Percentiles rank a stretch among this genome's conserved stretches.
Evolutionary conservation across 1,140 invertebrate genomes (phyloP).

Genomic region (Palaemon carinicauda): DNA sequence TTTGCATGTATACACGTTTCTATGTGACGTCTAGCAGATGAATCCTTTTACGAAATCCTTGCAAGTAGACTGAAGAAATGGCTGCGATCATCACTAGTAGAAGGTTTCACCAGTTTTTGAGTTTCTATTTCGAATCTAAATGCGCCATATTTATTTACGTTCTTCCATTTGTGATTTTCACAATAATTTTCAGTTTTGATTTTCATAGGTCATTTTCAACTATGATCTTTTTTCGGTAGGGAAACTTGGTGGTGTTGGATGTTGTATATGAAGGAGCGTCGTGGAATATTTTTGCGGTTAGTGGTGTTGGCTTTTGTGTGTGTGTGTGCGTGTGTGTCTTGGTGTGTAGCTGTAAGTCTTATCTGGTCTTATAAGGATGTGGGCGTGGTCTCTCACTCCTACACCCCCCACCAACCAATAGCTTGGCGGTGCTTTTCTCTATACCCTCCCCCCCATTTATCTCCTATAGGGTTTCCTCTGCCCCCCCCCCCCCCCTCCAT

Average conservation of each 20-base stretch:
- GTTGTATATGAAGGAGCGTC: not conserved
- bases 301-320: not conserved
- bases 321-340: conserved; percentile 20
- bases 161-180: no score
- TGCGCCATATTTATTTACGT: no score
- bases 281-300: not conserved
- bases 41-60: no score
- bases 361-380: not conserved
- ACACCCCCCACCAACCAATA: not conserved
- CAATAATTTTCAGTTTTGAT: no score
- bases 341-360: not conserved
- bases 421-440: not conserved
- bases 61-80: no score
- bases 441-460: not conserved
- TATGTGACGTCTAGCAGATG: no score
- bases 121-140: no score
- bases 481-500: not conserved
- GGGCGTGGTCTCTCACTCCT: not conserved
- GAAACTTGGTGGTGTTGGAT: not conserved
- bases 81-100: no score
- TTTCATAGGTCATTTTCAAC: no score
- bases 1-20: no score
- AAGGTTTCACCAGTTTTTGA: no score
- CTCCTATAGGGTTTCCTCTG: not conserved
- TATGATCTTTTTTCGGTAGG: not conserved